A percentile compares a stretch with the other conserved stretches of the same genome.
These are phyloP conservation scores for Myiotriccus ornatus DNA, from an alignment of 2,797 vertebrate genomes.

Conservation along the genomic window DNA sequence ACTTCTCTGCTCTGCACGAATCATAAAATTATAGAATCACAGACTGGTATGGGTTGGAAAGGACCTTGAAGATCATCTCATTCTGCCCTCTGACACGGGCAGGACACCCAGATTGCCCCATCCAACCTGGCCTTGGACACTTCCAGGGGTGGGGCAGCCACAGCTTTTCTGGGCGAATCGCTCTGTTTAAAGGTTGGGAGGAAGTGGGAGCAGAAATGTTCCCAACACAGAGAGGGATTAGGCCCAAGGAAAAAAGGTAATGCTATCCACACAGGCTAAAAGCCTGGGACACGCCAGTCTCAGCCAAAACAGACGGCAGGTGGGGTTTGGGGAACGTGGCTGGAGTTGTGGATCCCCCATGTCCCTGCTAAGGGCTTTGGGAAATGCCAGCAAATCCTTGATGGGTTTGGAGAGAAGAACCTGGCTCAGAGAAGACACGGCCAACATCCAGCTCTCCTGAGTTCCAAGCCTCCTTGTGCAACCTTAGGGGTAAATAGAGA, in stretches of 20 bases:
- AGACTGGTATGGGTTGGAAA: neutral
- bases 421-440: neutral
- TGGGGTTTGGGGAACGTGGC: neutral
- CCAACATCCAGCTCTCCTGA: neutral
- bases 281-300: neutral
- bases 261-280: neutral
- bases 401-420: neutral
- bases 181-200: neutral
- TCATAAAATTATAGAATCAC: neutral
- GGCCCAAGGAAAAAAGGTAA: neutral
- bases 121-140: neutral
- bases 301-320: neutral
- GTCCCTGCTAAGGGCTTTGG: neutral
- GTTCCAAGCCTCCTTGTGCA: neutral
- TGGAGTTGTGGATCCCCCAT: neutral
- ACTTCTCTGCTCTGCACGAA: neutral
- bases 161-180: neutral
- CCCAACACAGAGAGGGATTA: neutral
- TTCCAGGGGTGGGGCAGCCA: neutral
- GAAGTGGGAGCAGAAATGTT: neutral
- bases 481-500: neutral
- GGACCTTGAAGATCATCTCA: rapidly evolving
- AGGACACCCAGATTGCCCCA: neutral
- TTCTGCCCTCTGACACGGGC: rapidly evolving
- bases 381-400: neutral